Base-by-base conservation (phyloP, 2,888 invertebrate species). In the Reticulitermes lucifugus region DNA sequence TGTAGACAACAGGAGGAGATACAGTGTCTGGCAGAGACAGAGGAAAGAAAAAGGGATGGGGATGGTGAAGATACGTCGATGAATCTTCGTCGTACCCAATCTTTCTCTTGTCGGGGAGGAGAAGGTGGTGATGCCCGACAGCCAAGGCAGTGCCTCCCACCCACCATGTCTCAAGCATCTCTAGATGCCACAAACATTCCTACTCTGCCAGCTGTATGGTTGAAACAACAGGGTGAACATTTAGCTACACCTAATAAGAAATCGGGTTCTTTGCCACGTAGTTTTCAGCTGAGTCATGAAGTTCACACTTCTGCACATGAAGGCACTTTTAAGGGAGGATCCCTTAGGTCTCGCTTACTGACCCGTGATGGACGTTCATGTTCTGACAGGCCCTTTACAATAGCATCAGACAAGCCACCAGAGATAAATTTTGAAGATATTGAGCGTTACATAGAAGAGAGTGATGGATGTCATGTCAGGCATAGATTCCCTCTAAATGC, bases 241-340 rank as follows among this genome's bases (percentile, higher is more conserved):
- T 92, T 96, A 84, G 95, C 90, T 2, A 94, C 94, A 7, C 93
- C 94, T 0, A 92, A 93, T 83, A 93, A 94, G 89, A 96, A 96
- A 90, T 94, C 95, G 22, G 96, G 96, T 41, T 96, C 96, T 0
- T 90, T 96, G 84, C 96, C 96, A 0, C 92, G 96, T 88, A 96
- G 96, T 88, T 96, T 96, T 88, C 96, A 96, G 90, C 92, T 94
- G 51, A 91, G 92, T 75, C 92, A 94, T 4, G 93, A 92, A 88
- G 92, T 92, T 83, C 55, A 46, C 46, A 41, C 77, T 35, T 5
- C 46, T 22, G 21, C 83, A 12, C 75, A 71, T 41, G 55, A 70
- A 41, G 51, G 79, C 0, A 51, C 14, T 18, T 22, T 6, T 9
- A 43, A 73, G 73, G 43, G 83, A 81, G 29, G 70, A 10, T n/a